Base-by-base conservation (phyloP, 30 jellyfish, hydroid and myxozoan genomes). In the Cassiopea andromeda region DNA sequence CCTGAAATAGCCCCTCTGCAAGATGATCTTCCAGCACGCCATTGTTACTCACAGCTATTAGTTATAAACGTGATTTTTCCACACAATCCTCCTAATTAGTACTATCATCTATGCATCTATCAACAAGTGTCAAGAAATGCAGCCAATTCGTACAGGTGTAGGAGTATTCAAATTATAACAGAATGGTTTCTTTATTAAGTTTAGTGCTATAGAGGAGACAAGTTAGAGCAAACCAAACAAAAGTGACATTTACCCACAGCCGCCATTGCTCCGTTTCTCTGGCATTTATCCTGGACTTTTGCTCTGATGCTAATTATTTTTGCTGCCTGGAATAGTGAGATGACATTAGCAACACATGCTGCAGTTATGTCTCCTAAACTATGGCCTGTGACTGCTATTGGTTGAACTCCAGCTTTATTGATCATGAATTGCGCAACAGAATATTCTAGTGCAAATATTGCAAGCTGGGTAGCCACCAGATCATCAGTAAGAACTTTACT, bases 351-450 rank as follows among this genome's bases (percentile, higher is more conserved):
- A 13, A 87, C 83, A 76, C 89, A 75, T 46, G 94, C 94, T 13
- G 94, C 94, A 59, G 89, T 77, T 38, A 87, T 87, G 66, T 85
- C 93, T 71, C 93, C 93, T n/a, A 85, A 48, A 58, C 93, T 85
- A 75, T 85, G 93, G 1, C 93, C 94, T 48, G 73, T 18, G 16
- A 87, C 94, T 50, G 70, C 80, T 1, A 54, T n/a, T 74, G 94
- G 94, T 17, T 19, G 46, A 48, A 87, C 75, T 1, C 83, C 49
- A 9, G 87, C 85, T n/a, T 46, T 59, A 7, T 61, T 54, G 3
- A 78, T 75, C 16, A 87, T 88, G 48, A 87, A 75, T 48, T 87
- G 70, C 15, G 89, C 85, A 6, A 77, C 81, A 13, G 94, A 79
- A 66, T 87, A 87, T 77, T 87, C 83, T 60, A 87, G 59, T 13